Base-by-base conservation (phyloP, 2,113 vertebrate species). In the Chunga burmeisteri region DNA sequence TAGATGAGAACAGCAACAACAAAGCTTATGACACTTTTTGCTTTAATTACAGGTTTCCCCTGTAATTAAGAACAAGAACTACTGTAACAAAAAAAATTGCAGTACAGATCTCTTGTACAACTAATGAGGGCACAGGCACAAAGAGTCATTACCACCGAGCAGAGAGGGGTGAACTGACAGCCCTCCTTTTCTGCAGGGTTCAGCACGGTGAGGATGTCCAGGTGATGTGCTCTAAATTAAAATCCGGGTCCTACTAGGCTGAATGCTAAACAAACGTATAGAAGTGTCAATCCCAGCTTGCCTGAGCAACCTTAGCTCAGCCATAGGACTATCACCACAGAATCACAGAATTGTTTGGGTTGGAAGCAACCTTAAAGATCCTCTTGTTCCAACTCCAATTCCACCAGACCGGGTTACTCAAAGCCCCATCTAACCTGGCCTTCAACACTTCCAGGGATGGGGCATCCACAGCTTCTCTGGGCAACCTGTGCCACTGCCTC, bases 1-100 rank as follows among this genome's bases (percentile, higher is more conserved):
- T 5, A 53, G 32, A 46, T 0, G 4, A 56, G 58, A 81, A n/a
- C 27, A 87, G 56, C 71, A 83, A 71, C 55, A 82, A 46, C 62
- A 83, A 88, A 55, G 68, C 80, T 74, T 16, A 42, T 17, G 70
- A 25, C n/a, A 36, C 40, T 59, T 56, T 55, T 5, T 19, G 10
- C 86, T 84, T 75, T 91, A 90, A 91, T 79, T 81, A 65, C 81
- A 91, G 38, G 59, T 34, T 63, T 53, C 27, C 73, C 38, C 80
- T 87, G 40, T 63, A 86, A 95, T 90, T 92, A 93, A 66, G n/a
- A 89, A 55, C 50, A 81, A 81, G 92, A 94, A 29, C 61, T 82
- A 79, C 71, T 34, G 29, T 61, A 71, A 58, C 36, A 38, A 58
- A 36, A 67, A 29, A 56, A 79, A 65, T 13, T 59, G 63, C 87